Evolutionary conservation across 37 sponge, comb jelly and placozoan genomes (phyloP), one percentile per base, ranked within the genome.

Genomic region (Ephydatia muelleri): DNA sequence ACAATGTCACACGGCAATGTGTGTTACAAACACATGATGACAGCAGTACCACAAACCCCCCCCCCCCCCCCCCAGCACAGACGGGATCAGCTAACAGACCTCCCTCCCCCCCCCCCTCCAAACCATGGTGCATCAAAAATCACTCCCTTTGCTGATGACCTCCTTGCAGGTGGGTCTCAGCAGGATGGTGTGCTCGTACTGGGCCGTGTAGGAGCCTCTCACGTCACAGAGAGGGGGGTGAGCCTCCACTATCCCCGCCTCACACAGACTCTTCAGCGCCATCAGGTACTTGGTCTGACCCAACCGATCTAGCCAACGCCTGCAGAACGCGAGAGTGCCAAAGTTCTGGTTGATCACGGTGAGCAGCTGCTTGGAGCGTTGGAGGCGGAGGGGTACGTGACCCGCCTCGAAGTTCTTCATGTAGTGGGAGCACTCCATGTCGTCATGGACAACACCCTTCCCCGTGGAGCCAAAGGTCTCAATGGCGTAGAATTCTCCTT

Each of bases 391-490:
- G 4, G 99, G 95, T 0, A 96, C 92, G 73, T 98, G 99, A 38
- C 94, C 95, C 19, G 88, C 79, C n/a, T 96, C 97, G 78, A 79
- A 96, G 89, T 95, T 89, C 89, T 98, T 98, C 99, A 98, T 98
- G 85, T 98, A 98, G 76, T 98, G 99, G 12, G 97, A 97, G 86
- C 95, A 95, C 69, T 98, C 99, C 94, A 98, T 90, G 85, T 96
- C 99, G 67, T 98, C 99, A 71, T 98, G 99, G 36, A 98, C 97
- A 65, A 95, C 40, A 0, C 99, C 99, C 65, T 71, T 72, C 27
- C 97, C 99, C 0, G 99, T 98, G 49, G 93, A 95, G 34, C 99
- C 99, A 78, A 98, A 98, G 12, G 99, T 98, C 77, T 98, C 99
- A 40, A 98, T 98, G 37, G 99, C 99, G 89, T 87, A 98, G 85